These are phyloP conservation scores for Coturnix japonica DNA, from an alignment of 2,113 vertebrate genomes.

Conservation along the genomic window DNA sequence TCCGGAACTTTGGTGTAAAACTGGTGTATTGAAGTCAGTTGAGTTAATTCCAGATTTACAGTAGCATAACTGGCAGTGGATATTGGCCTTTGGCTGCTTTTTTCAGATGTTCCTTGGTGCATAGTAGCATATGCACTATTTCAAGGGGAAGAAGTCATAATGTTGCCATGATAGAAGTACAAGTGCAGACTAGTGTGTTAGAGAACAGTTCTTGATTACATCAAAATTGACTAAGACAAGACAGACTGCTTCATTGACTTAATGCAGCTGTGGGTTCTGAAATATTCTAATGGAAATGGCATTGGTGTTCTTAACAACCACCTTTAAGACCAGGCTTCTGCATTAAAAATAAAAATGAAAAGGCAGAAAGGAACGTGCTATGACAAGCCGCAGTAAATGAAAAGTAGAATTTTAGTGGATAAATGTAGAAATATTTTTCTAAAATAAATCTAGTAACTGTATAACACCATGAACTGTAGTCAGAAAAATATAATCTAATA, in stretches of 20 bases:
- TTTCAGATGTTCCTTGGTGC: background rate
- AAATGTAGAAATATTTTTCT: conserved; percentile 41
- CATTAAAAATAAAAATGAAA: background rate
- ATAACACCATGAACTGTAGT: conserved; percentile 25
- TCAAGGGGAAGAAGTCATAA: conserved; percentile 24
- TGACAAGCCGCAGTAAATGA: conserved; percentile 4
- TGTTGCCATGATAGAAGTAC: conserved; percentile 32
- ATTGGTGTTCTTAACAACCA: background rate
- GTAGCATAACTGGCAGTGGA: background rate
- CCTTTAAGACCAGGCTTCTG: background rate
- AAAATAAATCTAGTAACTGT: conserved; percentile 10
- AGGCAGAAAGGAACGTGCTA: background rate
- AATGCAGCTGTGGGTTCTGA: conserved; percentile 31
- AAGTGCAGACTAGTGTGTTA: conserved; percentile 48
- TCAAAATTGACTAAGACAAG: conserved; percentile 56
- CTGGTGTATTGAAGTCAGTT: background rate
- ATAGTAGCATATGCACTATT: conserved; percentile 15
- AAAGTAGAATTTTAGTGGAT: conserved; percentile 9
- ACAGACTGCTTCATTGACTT: conserved; percentile 50
- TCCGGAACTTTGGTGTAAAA: background rate
- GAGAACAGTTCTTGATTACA: conserved; percentile 47
- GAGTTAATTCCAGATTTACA: background rate
- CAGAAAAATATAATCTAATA: conserved; percentile 36
- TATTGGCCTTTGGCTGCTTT: conserved; percentile 19
- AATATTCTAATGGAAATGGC: conserved; percentile 29